Conservation (phyloP, 30 jellyfish, hydroid and myxozoan genomes). For the Cassiopea andromeda region DNA sequence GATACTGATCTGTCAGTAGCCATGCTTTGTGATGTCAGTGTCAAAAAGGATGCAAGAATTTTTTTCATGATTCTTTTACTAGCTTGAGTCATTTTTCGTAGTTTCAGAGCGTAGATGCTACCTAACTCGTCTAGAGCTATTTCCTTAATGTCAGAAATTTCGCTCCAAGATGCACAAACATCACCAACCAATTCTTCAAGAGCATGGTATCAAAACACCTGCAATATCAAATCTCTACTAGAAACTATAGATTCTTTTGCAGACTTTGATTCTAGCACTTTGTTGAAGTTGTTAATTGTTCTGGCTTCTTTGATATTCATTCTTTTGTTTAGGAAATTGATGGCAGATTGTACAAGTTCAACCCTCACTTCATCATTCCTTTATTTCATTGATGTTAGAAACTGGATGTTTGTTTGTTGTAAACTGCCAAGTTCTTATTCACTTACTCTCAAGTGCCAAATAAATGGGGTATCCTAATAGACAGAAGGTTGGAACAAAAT, state of each 20-base stretch:
- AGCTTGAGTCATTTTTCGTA: constrained; percentile 3
- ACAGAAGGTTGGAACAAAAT: too few relatives aligned
- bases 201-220: too few relatives aligned
- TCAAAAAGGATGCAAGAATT: constrained; percentile 15
- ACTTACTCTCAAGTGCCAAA: neutral
- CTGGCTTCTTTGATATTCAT: constrained; percentile 34
- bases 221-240: too few relatives aligned
- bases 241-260: too few relatives aligned
- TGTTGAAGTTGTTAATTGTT: constrained; percentile 35
- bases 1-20: constrained; percentile 44
- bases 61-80: constrained; percentile 34
- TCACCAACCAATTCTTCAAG: too few relatives aligned
- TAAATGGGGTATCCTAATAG: too few relatives aligned
- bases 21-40: constrained; percentile 56
- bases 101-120: too few relatives aligned
- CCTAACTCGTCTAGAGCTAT: too few relatives aligned
- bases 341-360: constrained; percentile 46
- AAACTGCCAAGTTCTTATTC: constrained; percentile 1
- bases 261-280: constrained; percentile 13
- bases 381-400: constrained; percentile 55
- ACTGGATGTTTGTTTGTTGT: constrained; percentile 19
- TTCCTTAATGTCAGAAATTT: too few relatives aligned
- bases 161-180: too few relatives aligned
- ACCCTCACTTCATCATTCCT: constrained; percentile 48
- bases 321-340: too few relatives aligned